Conservation (phyloP, 2,113 vertebrate species). For the Australoheros scitulus region DNA sequence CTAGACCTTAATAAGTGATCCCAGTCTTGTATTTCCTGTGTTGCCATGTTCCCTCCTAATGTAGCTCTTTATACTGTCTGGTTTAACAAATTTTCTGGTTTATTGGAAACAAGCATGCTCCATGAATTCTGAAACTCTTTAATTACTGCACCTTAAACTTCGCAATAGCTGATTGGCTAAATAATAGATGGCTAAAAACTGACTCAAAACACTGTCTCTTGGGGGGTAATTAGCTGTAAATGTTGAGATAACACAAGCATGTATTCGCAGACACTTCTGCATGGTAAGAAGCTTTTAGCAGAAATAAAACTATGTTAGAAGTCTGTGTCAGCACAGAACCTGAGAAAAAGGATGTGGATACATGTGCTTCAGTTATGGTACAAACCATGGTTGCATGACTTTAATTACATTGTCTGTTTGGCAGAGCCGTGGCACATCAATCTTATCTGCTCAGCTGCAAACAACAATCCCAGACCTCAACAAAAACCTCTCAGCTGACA, state of each 20-base stretch:
- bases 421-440: conserved; percentile 63
- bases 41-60: background rate
- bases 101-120: background rate
- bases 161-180: background rate
- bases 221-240: background rate
- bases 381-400: conserved; percentile 60
- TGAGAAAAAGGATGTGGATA: conserved; percentile 22
- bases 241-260: background rate
- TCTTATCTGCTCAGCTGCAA: conserved; percentile 65
- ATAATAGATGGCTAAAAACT: background rate
- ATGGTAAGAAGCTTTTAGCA: background rate
- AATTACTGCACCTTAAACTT: conserved; percentile 8
- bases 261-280: background rate
- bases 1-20: background rate
- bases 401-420: conserved; percentile 72
- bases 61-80: background rate
- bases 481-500: conserved; percentile 41
- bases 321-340: background rate
- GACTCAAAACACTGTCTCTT: background rate
- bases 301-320: conserved; percentile 10
- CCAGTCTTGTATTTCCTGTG: background rate
- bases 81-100: background rate
- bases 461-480: conserved; percentile 47
- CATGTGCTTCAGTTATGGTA: conserved; percentile 34
- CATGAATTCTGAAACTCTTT: background rate